A percentile compares a stretch with the other conserved stretches of the same genome.
phyloP scores from a whole-genome alignment of 2,113 vertebrate genomes.

The Hippocampus comes region DNA sequence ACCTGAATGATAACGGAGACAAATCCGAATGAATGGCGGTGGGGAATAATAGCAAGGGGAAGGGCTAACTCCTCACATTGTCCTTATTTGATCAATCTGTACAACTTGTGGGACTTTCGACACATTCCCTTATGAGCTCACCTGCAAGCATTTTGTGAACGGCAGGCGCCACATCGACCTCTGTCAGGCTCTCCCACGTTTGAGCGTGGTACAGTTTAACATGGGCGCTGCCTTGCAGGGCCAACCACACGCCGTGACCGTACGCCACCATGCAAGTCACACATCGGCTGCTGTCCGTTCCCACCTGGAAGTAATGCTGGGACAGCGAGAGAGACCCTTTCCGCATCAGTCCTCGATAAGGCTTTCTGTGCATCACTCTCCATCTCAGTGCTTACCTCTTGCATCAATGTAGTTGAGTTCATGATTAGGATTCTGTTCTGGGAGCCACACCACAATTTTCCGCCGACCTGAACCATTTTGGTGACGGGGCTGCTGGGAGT shows the following conservation, averaged over 20 bases:
- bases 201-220: constrained; percentile 88
- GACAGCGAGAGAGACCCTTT: background rate
- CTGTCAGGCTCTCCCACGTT: constrained; percentile 86
- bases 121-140: constrained; percentile 42
- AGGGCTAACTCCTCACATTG: background rate
- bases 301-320: constrained; percentile 87
- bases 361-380: background rate
- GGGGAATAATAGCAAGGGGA: too few species aligned
- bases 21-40: too few species aligned
- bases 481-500: constrained; percentile 85
- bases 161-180: constrained; percentile 91
- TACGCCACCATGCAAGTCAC: constrained; percentile 92
- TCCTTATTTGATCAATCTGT: background rate
- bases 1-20: constrained; percentile 62
- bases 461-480: constrained; percentile 92
- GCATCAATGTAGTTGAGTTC: constrained; percentile 80
- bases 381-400: constrained; percentile 81
- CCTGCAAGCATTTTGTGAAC: constrained; percentile 99
- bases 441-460: constrained; percentile 93
- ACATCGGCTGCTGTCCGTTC: constrained; percentile 84
- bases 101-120: too few species aligned
- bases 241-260: constrained; percentile 87
- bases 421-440: constrained; percentile 89
- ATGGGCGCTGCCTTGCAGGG: constrained; percentile 90
- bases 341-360: background rate